Evolutionary conservation across 2,888 invertebrate genomes (phyloP), one percentile per base, ranked within the genome.

Genomic region (Diarsia rubi): DNA sequence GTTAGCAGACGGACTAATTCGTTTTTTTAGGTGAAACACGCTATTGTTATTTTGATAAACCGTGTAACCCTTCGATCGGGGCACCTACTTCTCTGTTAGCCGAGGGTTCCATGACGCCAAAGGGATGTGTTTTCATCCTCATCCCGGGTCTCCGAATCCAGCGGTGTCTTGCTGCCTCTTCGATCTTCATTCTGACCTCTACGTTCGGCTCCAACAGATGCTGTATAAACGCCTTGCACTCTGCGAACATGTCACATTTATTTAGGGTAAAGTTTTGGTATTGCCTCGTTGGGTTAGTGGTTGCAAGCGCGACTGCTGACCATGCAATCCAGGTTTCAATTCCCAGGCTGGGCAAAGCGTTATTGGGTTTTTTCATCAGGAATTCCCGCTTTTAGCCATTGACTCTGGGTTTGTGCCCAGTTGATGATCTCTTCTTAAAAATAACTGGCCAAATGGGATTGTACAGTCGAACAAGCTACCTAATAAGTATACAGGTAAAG

Each of bases 141-240:
- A 95, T 94, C 69, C 95, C 97, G 8, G 97, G 96, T 49, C 95
- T 93, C 62, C 96, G 95, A 64, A 97, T 91, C 97, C 97, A 97
- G 67, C 97, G 97, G 91, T 97, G 97, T 2, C 94, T 92, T 71
- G 97, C 90, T 47, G 97, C 96, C 85, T 97, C 97, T 71, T 95
- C 95, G 45, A 97, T 97, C 79, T 96, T 96, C 91, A 97, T 97
- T 27, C 97, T 94, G 69, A 94, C 94, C 64, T 95, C 91, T 63
- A 97, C 95, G 82, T 97, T 97, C 0, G 97, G 97, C 75, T 97
- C 95, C 80, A 97, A 89, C 42, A 97, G 92, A 65, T 96, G 95
- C 72, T 95, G 95, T 81, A 97, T 93, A 88, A 97, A 96, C 49
- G 91, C 90, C 85, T 93, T 95, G 90, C 96, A 96, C 81, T 96